Percentiles rank a stretch among this genome's conserved stretches.
phyloP scores from a whole-genome alignment of 2,888 invertebrate genomes.

The Rhopalosiphum nymphaeae region DNA sequence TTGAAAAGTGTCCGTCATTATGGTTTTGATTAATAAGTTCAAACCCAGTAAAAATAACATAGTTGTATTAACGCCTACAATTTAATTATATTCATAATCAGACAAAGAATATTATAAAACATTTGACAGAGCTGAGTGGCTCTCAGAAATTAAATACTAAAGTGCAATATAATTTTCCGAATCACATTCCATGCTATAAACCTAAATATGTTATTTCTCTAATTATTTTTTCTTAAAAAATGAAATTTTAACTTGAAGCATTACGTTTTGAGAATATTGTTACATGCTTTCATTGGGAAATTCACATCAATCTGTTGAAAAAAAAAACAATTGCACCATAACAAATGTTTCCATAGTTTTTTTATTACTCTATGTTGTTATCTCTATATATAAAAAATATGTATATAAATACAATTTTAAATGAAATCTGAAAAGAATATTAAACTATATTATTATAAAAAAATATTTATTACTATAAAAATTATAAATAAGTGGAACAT shows the following conservation, averaged over 20 bases:
- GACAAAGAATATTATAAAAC: not conserved
- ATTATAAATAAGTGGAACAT: too few relatives aligned
- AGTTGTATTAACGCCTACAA: not conserved
- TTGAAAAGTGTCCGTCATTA: not conserved
- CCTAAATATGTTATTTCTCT: not conserved
- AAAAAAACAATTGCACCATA: not conserved
- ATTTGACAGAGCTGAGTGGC: not conserved
- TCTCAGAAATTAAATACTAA: not conserved
- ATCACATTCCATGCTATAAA: not conserved
- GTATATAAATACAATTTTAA: too few relatives aligned
- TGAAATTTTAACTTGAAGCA: not conserved
- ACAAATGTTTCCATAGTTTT: not conserved
- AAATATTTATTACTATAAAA: too few relatives aligned
- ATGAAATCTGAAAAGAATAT: too few relatives aligned
- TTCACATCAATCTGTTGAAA: not conserved
- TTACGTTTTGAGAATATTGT: not conserved
- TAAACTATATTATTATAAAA: too few relatives aligned
- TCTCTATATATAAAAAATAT: too few relatives aligned
- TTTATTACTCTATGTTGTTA: not conserved
- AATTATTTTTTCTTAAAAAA: not conserved
- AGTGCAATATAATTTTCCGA: not conserved
- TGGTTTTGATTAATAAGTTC: not conserved
- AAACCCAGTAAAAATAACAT: not conserved
- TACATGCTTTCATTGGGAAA: not conserved
- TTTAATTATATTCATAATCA: not conserved